phyloP scores from a whole-genome alignment of 2,888 invertebrate genomes.

The Netelia virgata region DNA sequence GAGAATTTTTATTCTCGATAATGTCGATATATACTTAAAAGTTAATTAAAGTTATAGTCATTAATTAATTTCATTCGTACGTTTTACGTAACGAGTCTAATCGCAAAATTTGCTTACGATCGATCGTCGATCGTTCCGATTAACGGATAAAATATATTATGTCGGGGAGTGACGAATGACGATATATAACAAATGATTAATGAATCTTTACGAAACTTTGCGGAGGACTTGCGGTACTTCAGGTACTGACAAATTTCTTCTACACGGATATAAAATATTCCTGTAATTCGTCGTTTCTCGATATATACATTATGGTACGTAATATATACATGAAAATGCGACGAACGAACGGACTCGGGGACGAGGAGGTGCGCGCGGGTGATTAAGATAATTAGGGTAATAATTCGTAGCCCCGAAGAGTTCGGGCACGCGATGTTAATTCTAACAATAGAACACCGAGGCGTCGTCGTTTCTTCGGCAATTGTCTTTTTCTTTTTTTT shows the following conservation, averaged over 20 bases:
- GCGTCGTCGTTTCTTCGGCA: conserved; percentile 47
- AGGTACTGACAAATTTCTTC: background rate
- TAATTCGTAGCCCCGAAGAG: conserved; percentile 74
- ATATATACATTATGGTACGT: background rate
- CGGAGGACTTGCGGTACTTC: conserved; percentile 21
- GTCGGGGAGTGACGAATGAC: background rate
- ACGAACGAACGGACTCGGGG: conserved; percentile 42
- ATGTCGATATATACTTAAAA: too few species aligned
- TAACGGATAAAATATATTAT: background rate
- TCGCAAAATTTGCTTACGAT: too few species aligned
- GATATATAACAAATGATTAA: conserved; percentile 5
- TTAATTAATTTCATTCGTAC: too few species aligned
- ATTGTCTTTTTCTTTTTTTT: conserved; percentile 45
- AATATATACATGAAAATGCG: conserved; percentile 41
- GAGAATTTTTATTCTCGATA: too few species aligned
- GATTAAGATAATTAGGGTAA: conserved; percentile 81
- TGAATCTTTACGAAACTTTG: background rate
- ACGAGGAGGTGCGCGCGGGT: conserved; percentile 68
- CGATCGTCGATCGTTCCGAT: too few species aligned
- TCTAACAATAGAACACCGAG: conserved; percentile 70
- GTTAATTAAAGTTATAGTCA: too few species aligned
- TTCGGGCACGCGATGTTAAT: conserved; percentile 78
- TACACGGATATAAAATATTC: background rate
- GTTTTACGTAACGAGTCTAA: too few species aligned
- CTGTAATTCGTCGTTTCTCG: conserved; percentile 46